Evolutionary conservation across 2,113 vertebrate species (phyloP), one percentile per base, ranked within the genome.

Genomic region (Neogobius melanostomus): DNA sequence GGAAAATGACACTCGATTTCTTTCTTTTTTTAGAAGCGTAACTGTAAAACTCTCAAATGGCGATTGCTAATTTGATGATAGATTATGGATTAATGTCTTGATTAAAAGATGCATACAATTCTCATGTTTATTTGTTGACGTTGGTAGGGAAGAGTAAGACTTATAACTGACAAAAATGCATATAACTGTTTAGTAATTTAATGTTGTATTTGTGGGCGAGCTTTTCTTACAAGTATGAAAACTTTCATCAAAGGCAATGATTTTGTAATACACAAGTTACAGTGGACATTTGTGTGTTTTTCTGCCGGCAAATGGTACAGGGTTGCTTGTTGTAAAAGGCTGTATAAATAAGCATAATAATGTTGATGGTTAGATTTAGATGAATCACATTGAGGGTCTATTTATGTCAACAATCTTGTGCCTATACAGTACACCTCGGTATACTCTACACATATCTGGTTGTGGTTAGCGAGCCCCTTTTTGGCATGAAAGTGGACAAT

Each of bases 401-500:
- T 62, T 56, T 66, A 11, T 1, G 66, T 28, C 68, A 6, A 48
- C 0, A 2, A 11, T n/a, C 53, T 5, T 57, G 56, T 64, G 45
- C 69, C 71, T 49, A 48, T 36, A 52, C 82, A 56, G 17, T 56
- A 28, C 5, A 56, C 68, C 59, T 68, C 69, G 57, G 69, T 36
- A 36, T 36, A 36, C 28, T 36, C 28, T 36, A 69, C 47, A 54
- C 49, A 9, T 72, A n/a, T 71, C 75, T 77, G 77, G 64, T 82
- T 84, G 61, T 84, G 82, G 65, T 60, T 28, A 71, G 48, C 46
- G 3, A 74, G 70, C 68, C 12, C 50, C 50, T 52, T 64, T 76
- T 73, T 17, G 56, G 73, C 78, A 64, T 64, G 76, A 71, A 81
- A 76, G 54, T 2, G 52, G 78, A 87, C 86, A 84, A 87, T 87